These are phyloP conservation scores for Solenodon paradoxus DNA, from an alignment of 2,113 vertebrate genomes.

Conservation along the genomic window DNA sequence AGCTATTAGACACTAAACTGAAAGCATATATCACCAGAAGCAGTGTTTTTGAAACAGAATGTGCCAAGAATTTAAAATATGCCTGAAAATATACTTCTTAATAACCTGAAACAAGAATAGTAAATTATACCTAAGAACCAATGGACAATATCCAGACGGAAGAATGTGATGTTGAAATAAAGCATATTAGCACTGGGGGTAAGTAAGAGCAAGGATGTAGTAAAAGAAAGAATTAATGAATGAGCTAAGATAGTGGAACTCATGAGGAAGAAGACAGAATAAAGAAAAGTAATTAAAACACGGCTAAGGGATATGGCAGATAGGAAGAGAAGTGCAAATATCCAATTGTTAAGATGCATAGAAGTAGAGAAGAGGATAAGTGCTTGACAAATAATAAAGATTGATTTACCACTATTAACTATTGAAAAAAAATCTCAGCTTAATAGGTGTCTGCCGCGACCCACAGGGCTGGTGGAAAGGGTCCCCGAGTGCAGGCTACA, in stretches of 20 bases:
- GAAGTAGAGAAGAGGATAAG: background rate
- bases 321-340: background rate
- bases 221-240: background rate
- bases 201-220: background rate
- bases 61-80: background rate
- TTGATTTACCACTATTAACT: background rate
- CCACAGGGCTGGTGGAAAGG: too few relatives aligned
- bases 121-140: background rate
- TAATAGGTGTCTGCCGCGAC: too few relatives aligned
- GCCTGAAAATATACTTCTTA: background rate
- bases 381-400: background rate
- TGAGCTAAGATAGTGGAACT: background rate
- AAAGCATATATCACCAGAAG: background rate
- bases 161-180: background rate
- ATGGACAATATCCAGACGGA: background rate
- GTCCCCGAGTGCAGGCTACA: too few relatives aligned
- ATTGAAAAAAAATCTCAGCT: background rate
- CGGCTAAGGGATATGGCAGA: background rate
- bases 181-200: background rate
- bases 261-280: background rate
- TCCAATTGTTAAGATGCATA: background rate
- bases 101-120: conserved; percentile 6
- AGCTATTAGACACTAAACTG: background rate
- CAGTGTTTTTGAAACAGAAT: background rate
- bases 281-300: background rate